Evolutionary conservation across 2,797 vertebrate genomes (phyloP), one percentile per base, ranked within the genome.

Genomic region (Zenarchopterus dispar): DNA sequence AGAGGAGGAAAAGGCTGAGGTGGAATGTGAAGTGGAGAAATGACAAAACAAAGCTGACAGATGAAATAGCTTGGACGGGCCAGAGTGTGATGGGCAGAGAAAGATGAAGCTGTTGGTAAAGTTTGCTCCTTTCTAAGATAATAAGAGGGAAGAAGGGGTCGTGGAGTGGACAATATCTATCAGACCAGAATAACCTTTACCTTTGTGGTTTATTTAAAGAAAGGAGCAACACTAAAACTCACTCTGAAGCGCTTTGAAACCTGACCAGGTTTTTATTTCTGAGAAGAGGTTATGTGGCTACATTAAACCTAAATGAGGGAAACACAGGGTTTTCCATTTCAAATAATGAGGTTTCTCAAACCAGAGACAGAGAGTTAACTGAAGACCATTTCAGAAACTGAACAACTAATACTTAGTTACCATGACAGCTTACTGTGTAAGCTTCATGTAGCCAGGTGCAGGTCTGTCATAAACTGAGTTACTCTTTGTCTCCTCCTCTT

Each of bases 181-280:
- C 53, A 23, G 28, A 61, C 53, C 53, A 68, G 31, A 73, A 64
- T 58, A 67, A 59, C 48, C 53, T 24, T 53, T 9, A 33, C 49
- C 49, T 61, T 69, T 53, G 53, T 18, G 31, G 75, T 48, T 63
- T 61, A 67, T 87, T 86, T 49, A 69, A 73, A 63, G 49, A 56
- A 57, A 62, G 39, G 9, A 50, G 24, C 50, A 4, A 50, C 62
- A 60, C 28, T 28, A 45, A 42, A 15, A 22, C 31, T 47, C 16
- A 31, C 28, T 8, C 8, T 0, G 16, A 10, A 49, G 63, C 8
- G 62, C 16, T 23, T 23, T n/a, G 41, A 68, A 45, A 47, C 45
- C 19, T 42, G 52, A 63, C 42, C 55, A 53, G 19, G 60, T 26
- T 26, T 19, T 21, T 11, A 9, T 5, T 15, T 66, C 46, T 1